phyloP scores from a whole-genome alignment of 2,888 invertebrate species.

The Ernsta delagoae region DNA sequence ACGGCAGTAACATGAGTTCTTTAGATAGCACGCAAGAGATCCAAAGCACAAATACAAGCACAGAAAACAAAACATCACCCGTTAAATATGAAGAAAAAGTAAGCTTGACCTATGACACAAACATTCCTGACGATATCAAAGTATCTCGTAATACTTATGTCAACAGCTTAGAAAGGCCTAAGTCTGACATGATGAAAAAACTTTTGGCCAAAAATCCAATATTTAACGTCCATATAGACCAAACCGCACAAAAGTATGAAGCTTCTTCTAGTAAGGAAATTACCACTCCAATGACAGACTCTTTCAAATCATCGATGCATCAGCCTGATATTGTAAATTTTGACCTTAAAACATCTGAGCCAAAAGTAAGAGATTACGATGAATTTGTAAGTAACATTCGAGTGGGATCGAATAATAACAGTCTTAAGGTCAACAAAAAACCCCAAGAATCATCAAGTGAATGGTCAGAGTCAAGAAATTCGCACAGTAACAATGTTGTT shows the following conservation, averaged over 20 bases:
- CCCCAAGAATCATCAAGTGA: slow-evolving; percentile 60
- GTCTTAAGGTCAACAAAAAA: slow-evolving; percentile 67
- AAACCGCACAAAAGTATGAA: slow-evolving; percentile 60
- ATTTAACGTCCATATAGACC: slow-evolving; percentile 76
- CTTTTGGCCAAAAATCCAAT: slow-evolving; percentile 81
- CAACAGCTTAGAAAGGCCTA: slow-evolving; percentile 86
- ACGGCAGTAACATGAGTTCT: slow-evolving; percentile 75
- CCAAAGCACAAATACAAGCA: slow-evolving; percentile 51
- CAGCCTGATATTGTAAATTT: slow-evolving; percentile 82
- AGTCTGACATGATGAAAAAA: slow-evolving; percentile 86
- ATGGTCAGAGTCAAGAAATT: slow-evolving; percentile 67
- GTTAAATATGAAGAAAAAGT: slow-evolving; percentile 74
- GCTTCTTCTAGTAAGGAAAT: slow-evolving; percentile 64
- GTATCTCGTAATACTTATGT: slow-evolving; percentile 85
- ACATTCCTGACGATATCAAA: slow-evolving; percentile 87
- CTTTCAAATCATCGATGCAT: slow-evolving; percentile 73
- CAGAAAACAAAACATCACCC: slow-evolving; percentile 58
- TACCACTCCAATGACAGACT: slow-evolving; percentile 63
- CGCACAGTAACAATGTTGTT: slow-evolving; percentile 54
- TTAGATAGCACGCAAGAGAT: slow-evolving; percentile 69
- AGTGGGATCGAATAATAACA: slow-evolving; percentile 78
- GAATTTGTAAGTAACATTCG: slow-evolving; percentile 80
- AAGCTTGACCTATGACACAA: slow-evolving; percentile 82
- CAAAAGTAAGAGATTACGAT: slow-evolving; percentile 68
- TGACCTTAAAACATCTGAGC: slow-evolving; percentile 68